phyloP scores from a whole-genome alignment of 2,797 vertebrate genomes.

The Rhabdophis nuchalis region DNA sequence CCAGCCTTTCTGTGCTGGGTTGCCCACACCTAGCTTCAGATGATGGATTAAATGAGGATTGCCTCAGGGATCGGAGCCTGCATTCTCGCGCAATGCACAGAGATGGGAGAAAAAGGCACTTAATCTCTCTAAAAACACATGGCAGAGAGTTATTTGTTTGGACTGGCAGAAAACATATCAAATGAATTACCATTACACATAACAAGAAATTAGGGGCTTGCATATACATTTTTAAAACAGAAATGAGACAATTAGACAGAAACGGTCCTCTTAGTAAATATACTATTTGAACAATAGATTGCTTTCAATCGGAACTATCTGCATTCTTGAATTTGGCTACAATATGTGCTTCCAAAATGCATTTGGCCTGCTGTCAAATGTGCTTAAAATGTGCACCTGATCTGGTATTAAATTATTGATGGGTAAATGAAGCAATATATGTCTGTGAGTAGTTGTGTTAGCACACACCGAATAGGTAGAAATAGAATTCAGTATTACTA shows the following conservation, averaged over 20 bases:
- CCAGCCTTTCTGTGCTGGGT: neutral
- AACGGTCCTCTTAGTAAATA: neutral
- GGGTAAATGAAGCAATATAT: constrained; percentile 26
- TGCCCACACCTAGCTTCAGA: constrained; percentile 1
- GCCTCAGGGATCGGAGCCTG: neutral
- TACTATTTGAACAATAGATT: neutral
- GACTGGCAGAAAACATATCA: neutral
- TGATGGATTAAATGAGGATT: constrained; percentile 21
- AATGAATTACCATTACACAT: neutral
- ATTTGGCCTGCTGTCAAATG: constrained; percentile 20
- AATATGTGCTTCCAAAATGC: neutral
- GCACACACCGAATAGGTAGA: constrained; percentile 15
- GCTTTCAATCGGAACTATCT: neutral
- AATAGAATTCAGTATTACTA: constrained; percentile 14
- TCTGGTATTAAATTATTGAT: constrained; percentile 16
- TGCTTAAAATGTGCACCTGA: constrained; percentile 14
- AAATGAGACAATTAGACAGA: neutral
- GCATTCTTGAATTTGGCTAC: neutral
- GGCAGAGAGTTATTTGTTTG: neutral
- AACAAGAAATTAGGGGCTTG: neutral
- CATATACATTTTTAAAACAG: neutral
- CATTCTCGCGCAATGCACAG: neutral
- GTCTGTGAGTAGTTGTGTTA: neutral
- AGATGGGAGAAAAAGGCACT: constrained; percentile 1
- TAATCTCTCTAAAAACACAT: constrained; percentile 28